phyloP scores from a whole-genome alignment of 1,140 invertebrate genomes.

The Batillaria attramentaria region DNA sequence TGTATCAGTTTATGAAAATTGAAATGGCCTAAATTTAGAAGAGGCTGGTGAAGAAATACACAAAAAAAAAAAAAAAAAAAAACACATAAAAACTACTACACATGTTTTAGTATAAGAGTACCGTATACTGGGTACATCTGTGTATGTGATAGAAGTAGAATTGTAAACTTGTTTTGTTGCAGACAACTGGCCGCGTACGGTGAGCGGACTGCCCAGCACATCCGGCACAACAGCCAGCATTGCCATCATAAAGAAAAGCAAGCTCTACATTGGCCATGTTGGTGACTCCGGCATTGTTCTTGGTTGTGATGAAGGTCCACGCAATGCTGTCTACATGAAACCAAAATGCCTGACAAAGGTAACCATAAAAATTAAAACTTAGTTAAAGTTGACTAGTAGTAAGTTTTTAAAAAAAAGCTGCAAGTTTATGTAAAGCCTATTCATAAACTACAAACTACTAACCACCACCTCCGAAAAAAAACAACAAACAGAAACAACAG shows the following conservation, averaged over 20 bases:
- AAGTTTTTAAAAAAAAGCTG: too few species aligned
- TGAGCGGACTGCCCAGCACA: slow-evolving; percentile 93
- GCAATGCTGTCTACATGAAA: slow-evolving; percentile 33
- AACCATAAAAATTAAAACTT: too few species aligned
- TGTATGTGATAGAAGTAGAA: neutral
- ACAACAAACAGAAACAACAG: too few species aligned
- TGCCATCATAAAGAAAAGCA: slow-evolving; percentile 93
- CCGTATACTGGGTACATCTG: neutral
- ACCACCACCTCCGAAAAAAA: too few species aligned
- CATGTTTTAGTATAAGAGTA: too few species aligned
- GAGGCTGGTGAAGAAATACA: neutral
- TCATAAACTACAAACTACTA: too few species aligned
- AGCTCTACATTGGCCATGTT: slow-evolving; percentile 97
- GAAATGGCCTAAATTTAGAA: too few species aligned
- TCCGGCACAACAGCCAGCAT: slow-evolving; percentile 97
- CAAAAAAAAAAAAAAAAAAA: neutral
- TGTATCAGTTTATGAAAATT: too few species aligned
- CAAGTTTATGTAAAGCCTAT: too few species aligned
- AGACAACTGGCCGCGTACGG: slow-evolving; percentile 89
- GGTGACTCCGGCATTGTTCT: slow-evolving; percentile 96
- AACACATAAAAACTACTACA: neutral
- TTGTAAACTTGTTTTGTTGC: slow-evolving; percentile 31
- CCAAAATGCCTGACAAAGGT: slow-evolving; percentile 51
- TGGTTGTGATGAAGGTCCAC: slow-evolving; percentile 73
- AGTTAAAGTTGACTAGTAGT: too few species aligned